Conservation (phyloP, 2,113 vertebrate species). For the Ammodytes marinus region DNA sequence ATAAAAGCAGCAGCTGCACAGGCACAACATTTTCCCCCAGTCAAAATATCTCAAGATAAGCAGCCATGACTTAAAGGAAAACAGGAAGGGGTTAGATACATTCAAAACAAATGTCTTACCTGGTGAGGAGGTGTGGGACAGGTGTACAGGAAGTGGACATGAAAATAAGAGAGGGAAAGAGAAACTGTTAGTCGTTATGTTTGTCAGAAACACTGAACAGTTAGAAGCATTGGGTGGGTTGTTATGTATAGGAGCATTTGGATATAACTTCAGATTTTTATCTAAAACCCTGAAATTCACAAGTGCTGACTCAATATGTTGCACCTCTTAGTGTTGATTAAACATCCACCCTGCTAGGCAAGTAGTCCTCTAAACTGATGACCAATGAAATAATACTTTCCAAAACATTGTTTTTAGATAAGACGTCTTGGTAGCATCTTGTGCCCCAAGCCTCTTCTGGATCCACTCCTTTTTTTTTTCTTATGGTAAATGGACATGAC, state of each 20-base stretch:
- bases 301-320: neutral
- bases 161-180: conserved; percentile 17
- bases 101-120: conserved; percentile 41
- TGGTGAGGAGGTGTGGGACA: conserved; percentile 3
- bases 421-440: no score
- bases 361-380: neutral
- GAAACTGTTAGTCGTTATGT: conserved; percentile 6
- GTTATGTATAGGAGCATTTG: neutral
- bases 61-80: neutral
- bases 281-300: neutral
- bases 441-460: no score
- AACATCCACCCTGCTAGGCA: neutral
- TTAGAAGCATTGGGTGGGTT: neutral
- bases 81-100: neutral
- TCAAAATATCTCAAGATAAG: neutral
- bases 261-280: neutral
- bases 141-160: neutral
- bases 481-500: no score
- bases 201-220: neutral
- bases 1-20: neutral
- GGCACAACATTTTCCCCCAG: neutral
- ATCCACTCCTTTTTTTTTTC: no score
- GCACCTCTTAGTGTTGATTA: neutral
- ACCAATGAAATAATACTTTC: no score
- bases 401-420: neutral